Evolutionary conservation across 2,888 invertebrate genomes (phyloP).

Genomic region (Heliconius aoede): DNA sequence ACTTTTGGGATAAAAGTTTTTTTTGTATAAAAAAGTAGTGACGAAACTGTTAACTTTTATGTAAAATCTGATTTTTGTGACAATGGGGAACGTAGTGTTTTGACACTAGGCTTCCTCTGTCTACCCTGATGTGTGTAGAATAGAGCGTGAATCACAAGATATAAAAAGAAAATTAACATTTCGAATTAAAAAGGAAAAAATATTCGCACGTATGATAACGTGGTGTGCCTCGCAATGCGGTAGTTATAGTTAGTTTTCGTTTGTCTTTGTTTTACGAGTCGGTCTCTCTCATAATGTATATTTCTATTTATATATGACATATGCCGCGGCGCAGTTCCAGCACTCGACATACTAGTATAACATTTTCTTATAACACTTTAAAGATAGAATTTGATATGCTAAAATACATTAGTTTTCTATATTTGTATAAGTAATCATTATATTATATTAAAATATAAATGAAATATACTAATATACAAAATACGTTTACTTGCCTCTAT

Average conservation of each 20-base stretch:
- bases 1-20: background rate
- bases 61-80: background rate
- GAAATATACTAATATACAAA: background rate
- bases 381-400: background rate
- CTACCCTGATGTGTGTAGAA: no score
- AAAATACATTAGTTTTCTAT: background rate
- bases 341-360: background rate
- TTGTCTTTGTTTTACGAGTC: background rate
- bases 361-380: background rate
- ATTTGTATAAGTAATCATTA: background rate
- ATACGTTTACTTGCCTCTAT: slow-evolving; percentile 69
- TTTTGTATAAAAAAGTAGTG: background rate
- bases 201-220: background rate
- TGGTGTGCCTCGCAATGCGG: background rate
- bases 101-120: no score
- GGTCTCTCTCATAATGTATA: background rate
- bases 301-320: background rate
- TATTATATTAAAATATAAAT: background rate
- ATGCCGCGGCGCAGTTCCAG: background rate
- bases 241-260: background rate
- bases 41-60: no score
- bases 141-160: background rate
- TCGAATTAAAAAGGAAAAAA: background rate
- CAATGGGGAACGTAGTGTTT: background rate
- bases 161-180: slow-evolving; percentile 1